These are phyloP conservation scores for Oenanthe oenanthe DNA, from an alignment of 2,113 vertebrate species.

Conservation along the genomic window DNA sequence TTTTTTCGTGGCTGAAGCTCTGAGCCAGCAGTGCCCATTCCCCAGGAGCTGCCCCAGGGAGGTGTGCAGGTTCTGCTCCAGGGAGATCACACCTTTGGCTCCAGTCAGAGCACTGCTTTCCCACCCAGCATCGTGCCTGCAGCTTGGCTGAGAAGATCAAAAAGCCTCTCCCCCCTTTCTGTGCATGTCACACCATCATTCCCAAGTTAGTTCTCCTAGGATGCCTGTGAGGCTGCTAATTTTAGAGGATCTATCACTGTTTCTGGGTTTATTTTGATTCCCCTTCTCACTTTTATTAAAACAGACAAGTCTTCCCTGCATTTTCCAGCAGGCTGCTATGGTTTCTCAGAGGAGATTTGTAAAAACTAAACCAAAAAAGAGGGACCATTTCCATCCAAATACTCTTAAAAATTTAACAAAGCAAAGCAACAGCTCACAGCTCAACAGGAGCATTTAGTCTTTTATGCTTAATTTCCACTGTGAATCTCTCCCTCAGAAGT, in stretches of 20 bases:
- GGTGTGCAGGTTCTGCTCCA: not conserved
- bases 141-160: not conserved
- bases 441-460: conserved; percentile 20
- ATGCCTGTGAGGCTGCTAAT: not conserved
- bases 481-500: conserved; percentile 42
- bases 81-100: not conserved
- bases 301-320: conserved; percentile 3
- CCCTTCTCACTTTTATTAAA: conserved; percentile 1
- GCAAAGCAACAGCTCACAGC: not conserved
- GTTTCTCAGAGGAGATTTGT: conserved; percentile 25
- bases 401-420: conserved; percentile 60
- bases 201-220: not conserved
- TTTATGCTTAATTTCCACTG: conserved; percentile 58
- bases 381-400: conserved; percentile 13
- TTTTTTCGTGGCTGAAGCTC: not conserved
- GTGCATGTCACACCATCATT: not conserved
- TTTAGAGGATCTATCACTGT: not conserved
- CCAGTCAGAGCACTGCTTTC: accelerated
- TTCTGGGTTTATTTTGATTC: not conserved
- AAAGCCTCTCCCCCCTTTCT: not conserved
- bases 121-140: not conserved
- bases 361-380: not conserved
- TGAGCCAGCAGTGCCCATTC: not conserved
- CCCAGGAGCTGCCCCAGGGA: not conserved
- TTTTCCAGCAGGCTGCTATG: not conserved